Conservation (phyloP, 2,888 invertebrate genomes). For the Pogonocherus hispidulus region DNA sequence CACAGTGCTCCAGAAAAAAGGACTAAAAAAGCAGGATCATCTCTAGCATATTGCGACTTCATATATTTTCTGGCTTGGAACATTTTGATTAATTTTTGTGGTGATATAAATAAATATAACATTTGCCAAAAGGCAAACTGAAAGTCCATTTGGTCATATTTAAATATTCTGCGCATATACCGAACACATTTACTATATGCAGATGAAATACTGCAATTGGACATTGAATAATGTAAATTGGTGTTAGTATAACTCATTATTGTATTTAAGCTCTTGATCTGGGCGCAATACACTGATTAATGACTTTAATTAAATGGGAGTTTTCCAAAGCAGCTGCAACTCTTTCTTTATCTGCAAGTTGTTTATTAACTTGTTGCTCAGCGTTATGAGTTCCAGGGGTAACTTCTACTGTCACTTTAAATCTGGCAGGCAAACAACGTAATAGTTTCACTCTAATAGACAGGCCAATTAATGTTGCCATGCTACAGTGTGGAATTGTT, state of each 20-base stretch:
- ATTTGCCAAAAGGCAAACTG: slow-evolving; percentile 99
- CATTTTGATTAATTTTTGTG: slow-evolving; percentile 98
- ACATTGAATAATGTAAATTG: slow-evolving; percentile 76
- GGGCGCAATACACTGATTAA: slow-evolving; percentile 87
- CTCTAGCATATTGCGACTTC: slow-evolving; percentile 98
- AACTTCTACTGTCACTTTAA: slow-evolving; percentile 87
- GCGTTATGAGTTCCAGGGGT: slow-evolving; percentile 94
- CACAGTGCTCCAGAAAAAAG: slow-evolving; percentile 88
- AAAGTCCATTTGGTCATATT: slow-evolving; percentile 99
- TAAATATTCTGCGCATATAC: slow-evolving; percentile 86
- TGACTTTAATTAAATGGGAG: slow-evolving; percentile 88
- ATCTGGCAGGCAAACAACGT: slow-evolving; percentile 84
- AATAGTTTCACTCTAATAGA: slow-evolving; percentile 94
- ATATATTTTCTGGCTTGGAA: slow-evolving; percentile 99
- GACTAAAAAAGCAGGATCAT: slow-evolving; percentile 98
- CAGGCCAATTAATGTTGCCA: slow-evolving; percentile 95
- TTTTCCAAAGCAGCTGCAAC: slow-evolving; percentile 98
- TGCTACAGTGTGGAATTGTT: slow-evolving; percentile 98
- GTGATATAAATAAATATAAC: slow-evolving; percentile 92
- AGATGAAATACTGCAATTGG: slow-evolving; percentile 80
- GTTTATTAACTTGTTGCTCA: slow-evolving; percentile 95
- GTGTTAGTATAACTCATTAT: slow-evolving; percentile 33
- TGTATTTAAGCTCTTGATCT: slow-evolving; percentile 48
- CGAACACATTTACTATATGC: slow-evolving; percentile 91
- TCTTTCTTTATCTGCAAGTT: slow-evolving; percentile 96